Evolutionary conservation across 2,113 vertebrate genomes (phyloP), one percentile per base, ranked within the genome.

Genomic region (Amphilophus citrinellus): DNA sequence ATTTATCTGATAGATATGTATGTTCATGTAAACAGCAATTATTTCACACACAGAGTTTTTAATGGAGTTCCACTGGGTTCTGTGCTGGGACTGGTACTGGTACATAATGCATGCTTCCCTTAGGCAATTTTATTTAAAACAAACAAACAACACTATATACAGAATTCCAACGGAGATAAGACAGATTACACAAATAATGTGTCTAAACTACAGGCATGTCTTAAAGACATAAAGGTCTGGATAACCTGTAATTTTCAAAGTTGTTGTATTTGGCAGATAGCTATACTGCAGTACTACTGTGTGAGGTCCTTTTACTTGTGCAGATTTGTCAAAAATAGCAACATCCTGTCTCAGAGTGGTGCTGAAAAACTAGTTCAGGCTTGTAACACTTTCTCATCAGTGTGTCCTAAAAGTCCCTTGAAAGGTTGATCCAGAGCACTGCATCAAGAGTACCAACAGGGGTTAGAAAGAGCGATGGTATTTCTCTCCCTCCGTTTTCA

Each of bases 221-320:
- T 47, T 71, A 11, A 50, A 71, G 42, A 20, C 42, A 47, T 50
- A 11, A 71, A 71, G 42, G 65, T 50, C 42, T 71, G 65, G 50
- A 0, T 20, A 42, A 27, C 44, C 27, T 50, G 11, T 47, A 15
- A 47, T 47, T 47, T 47, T 47, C 44, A 15, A 47, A 47, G 44
- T 14, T 47, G 22, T 71, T 71, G 17, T 30, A 53, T 53, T 20
- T 53, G 17, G 24, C 20, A 13, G 5, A 30, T 7, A 71, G 66
- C 2, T 68, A 44, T 71, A 47, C 24, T 53, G 15, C 17, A 13
- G 66, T 30, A 47, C 6, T 30, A 47, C 27, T 71, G 15, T 50
- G 44, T 30, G 24, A 18, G 10, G 66, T 53, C 35, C 35, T 35
- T 35, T 71, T 50, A 30, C 18, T 44, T 30, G 65, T 11, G 42